These are phyloP conservation scores for Arion vulgaris DNA, from an alignment of 1,140 invertebrate genomes.

Conservation along the genomic window DNA sequence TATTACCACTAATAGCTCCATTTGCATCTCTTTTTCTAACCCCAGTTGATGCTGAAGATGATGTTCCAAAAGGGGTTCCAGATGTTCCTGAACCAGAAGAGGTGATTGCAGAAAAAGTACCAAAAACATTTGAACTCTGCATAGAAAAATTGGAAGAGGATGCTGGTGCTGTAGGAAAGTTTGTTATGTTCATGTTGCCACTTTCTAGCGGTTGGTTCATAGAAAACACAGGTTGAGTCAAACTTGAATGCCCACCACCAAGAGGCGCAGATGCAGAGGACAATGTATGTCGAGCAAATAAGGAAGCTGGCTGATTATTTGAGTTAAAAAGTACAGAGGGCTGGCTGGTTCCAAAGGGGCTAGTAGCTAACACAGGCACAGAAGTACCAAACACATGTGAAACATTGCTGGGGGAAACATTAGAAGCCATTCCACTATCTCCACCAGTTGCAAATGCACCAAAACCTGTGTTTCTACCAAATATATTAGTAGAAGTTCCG, in stretches of 20 bases:
- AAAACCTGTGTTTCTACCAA: slow-evolving; percentile 12
- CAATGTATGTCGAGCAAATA: not conserved
- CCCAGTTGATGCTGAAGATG: not conserved
- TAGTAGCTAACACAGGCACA: not conserved
- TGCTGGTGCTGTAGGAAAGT: not conserved
- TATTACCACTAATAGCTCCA: not conserved
- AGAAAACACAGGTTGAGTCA: not conserved
- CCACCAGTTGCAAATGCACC: not conserved
- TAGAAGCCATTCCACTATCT: not conserved
- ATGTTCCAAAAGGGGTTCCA: not conserved
- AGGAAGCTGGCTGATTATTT: not conserved
- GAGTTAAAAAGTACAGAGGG: not conserved
- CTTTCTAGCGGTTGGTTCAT: not conserved
- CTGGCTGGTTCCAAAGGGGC: not conserved
- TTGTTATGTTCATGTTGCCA: not conserved
- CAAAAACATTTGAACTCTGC: not conserved
- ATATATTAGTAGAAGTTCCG: not conserved
- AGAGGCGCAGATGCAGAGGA: not conserved
- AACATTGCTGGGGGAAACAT: not conserved
- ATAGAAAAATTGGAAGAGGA: not conserved
- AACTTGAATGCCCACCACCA: not conserved
- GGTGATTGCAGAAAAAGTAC: not conserved
- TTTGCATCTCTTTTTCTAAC: not conserved
- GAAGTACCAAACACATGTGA: not conserved
- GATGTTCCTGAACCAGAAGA: not conserved